Conservation (phyloP, 2,113 vertebrate genomes). For the Mesembrinibis cayennensis region DNA sequence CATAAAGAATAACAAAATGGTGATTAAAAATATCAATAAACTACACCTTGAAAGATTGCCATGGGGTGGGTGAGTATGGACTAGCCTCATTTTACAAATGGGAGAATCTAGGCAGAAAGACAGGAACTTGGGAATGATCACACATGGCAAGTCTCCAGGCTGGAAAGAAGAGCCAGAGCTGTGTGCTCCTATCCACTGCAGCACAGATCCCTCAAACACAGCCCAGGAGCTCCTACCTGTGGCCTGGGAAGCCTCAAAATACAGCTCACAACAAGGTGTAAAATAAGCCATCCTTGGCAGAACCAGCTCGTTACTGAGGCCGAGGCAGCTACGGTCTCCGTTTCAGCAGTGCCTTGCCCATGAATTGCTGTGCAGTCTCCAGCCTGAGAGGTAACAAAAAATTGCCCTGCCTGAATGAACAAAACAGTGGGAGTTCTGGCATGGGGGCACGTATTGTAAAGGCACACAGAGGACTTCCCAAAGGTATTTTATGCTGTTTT, state of each 20-base stretch:
- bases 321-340: fast-evolving
- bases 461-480: background rate
- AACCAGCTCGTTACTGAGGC: fast-evolving
- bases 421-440: background rate
- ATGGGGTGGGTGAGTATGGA: background rate
- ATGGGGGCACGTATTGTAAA: background rate
- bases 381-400: background rate
- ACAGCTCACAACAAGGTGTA: background rate
- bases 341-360: background rate
- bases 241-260: background rate
- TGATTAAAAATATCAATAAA: background rate
- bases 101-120: background rate
- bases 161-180: background rate
- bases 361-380: background rate
- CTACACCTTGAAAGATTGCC: background rate
- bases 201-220: background rate
- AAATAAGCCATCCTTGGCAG: background rate
- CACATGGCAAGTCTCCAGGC: background rate
- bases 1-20: background rate
- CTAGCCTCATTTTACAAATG: background rate
- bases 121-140: background rate
- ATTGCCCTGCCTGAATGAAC: background rate
- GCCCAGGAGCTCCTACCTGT: constrained; percentile 32
- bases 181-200: background rate
- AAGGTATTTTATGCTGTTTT: background rate